Evolutionary conservation across 1,140 invertebrate species (phyloP), one percentile per base, ranked within the genome.

Genomic region (Phymorhynchus buccinoides): DNA sequence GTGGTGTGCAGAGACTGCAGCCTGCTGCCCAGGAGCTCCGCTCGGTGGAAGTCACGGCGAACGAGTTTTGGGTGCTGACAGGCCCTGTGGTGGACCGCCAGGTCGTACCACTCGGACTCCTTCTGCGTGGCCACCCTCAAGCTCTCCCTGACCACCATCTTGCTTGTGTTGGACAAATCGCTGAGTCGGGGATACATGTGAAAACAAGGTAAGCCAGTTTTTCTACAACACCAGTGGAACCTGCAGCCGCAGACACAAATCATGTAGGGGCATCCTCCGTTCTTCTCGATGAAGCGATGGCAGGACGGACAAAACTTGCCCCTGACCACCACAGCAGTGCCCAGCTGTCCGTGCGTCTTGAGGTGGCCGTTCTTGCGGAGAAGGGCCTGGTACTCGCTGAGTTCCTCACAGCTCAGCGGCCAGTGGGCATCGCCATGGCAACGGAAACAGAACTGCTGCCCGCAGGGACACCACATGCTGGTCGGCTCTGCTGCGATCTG

Each of bases 371-470:
- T 71, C 44, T 37, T 68, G n/a, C 37, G 82, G 3, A 79, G 62
- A 0, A 48, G 82, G 18, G 71, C 75, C 68, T 62, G 83, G 75
- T 90, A 91, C 1, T 56, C 35, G 16, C 37, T 42, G 1, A 85
- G 86, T 4, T 83, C 73, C 16, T 88, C 85, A 85, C 90, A 91
- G 37, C 85, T 52, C 0, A 87, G 88, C 14, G 90, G 90, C 88
- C 89, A 91, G 56, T 91, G 90, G 12, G 88, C 44, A 16, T 66
- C 62, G n/a, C 86, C 48, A 3, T 89, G 66, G 71, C 90, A 91
- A 18, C 86, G 80, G 78, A 89, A 88, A 68, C 90, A 91, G 16
- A 90, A 37, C 16, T 83, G 48, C 18, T 32, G 39, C 1, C 90
- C 90, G 81, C 90, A 91, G 0, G 41, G 39, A 71, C 90, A 91